Evolutionary conservation across 2,797 vertebrate genomes (phyloP).

Genomic region (Peromyscus nudipes): DNA sequence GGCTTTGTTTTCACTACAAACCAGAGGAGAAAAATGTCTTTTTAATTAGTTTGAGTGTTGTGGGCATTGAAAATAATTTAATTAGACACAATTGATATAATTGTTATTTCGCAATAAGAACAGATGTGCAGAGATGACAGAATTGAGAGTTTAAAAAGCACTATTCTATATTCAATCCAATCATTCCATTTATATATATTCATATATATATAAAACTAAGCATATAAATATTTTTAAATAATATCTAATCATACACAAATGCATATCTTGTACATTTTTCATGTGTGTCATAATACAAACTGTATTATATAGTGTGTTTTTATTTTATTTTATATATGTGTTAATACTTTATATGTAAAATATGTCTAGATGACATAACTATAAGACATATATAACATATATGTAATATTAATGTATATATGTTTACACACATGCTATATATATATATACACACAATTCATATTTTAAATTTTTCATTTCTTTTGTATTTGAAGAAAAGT

Average conservation of each 20-base stretch:
- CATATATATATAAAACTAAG: too few species aligned
- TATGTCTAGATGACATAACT: background rate
- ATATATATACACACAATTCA: background rate
- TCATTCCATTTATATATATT: background rate
- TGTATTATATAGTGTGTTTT: background rate
- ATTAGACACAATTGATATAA: conserved; percentile 61
- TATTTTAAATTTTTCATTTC: background rate
- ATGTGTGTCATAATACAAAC: background rate
- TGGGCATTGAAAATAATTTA: conserved; percentile 65
- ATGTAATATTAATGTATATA: background rate
- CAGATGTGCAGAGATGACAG: background rate
- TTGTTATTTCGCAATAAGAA: conserved; percentile 51
- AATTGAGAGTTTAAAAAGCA: conserved; percentile 22
- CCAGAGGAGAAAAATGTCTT: background rate
- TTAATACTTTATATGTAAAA: background rate
- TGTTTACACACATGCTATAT: background rate
- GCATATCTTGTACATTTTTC: background rate
- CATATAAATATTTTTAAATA: background rate
- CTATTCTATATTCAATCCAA: background rate
- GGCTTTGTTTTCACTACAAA: conserved; percentile 30
- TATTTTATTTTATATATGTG: background rate
- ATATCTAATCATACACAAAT: background rate
- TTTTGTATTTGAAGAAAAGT: background rate
- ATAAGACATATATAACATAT: background rate
- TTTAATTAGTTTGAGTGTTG: conserved; percentile 42